These are phyloP conservation scores for Drosophila tristis DNA, from an alignment of 1,140 invertebrate genomes.

Conservation along the genomic window DNA sequence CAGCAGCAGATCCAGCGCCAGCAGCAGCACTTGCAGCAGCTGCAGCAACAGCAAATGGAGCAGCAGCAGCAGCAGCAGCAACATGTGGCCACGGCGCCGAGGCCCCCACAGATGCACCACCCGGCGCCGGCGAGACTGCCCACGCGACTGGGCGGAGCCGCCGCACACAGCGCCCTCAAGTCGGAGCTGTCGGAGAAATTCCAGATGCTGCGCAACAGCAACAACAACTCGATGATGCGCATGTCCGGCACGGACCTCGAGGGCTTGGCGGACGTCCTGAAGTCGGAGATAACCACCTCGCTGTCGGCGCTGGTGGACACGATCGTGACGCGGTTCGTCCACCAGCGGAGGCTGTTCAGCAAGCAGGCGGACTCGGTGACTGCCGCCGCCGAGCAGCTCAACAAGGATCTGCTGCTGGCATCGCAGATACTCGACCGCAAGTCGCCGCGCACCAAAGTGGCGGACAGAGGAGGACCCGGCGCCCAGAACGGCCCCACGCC, in stretches of 20 bases:
- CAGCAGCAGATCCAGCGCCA: constrained; percentile 86
- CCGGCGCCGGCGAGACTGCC: constrained; percentile 69
- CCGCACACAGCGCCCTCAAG: constrained; percentile 85
- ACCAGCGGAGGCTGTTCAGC: constrained; percentile 90
- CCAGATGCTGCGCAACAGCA: constrained; percentile 87
- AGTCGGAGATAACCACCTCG: constrained; percentile 94
- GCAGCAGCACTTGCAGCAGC: constrained; percentile 80
- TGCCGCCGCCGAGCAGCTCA: constrained; percentile 91
- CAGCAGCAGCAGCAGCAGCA: constrained; percentile 86
- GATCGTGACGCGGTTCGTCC: constrained; percentile 93
- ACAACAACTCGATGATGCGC: constrained; percentile 86
- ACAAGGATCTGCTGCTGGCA: constrained; percentile 91
- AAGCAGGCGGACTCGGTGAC: constrained; percentile 91
- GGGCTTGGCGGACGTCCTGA: constrained; percentile 93
- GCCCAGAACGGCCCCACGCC: constrained; percentile 71
- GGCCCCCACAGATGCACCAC: constrained; percentile 77
- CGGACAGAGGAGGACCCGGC: constrained; percentile 88
- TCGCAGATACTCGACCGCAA: constrained; percentile 92
- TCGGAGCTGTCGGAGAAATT: constrained; percentile 87
- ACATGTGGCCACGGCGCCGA: constrained; percentile 85
- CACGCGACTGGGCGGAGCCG: constrained; percentile 79
- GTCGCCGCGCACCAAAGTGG: constrained; percentile 91
- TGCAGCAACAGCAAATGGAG: constrained; percentile 85
- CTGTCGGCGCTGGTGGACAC: constrained; percentile 94
- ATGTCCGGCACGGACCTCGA: constrained; percentile 92